Evolutionary conservation across 2,888 invertebrate genomes (phyloP).

Genomic region (Diplolepis rosae): DNA sequence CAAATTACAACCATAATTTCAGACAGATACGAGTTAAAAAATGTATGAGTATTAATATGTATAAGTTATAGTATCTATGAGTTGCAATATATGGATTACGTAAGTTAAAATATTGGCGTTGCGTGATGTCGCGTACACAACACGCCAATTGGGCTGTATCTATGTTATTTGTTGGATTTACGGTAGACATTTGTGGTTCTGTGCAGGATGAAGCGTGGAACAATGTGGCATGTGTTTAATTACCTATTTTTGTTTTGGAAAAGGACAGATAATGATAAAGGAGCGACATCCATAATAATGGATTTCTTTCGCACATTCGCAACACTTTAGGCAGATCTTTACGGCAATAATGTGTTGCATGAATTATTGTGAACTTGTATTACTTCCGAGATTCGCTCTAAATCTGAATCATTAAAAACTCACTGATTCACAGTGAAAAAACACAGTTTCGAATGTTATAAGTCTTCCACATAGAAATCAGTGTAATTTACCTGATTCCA

Average conservation of each 20-base stretch:
- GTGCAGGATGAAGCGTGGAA: slow-evolving; percentile 21
- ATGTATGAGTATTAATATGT: not conserved
- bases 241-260: slow-evolving; percentile 22
- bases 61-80: not conserved
- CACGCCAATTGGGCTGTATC: not conserved
- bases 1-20: not conserved
- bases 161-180: slow-evolving; percentile 17
- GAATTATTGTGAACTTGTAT: too few relatives aligned
- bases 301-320: slow-evolving; percentile 28
- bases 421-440: too few relatives aligned
- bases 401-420: too few relatives aligned
- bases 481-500: too few relatives aligned
- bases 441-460: too few relatives aligned
- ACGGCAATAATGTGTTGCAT: not conserved
- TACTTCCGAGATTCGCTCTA: too few relatives aligned
- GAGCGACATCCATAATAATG: slow-evolving; percentile 1
- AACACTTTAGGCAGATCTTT: slow-evolving; percentile 16
- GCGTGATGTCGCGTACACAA: slow-evolving; percentile 4
- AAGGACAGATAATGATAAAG: slow-evolving; percentile 14
- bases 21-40: not conserved
- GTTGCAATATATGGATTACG: not conserved
- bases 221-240: slow-evolving; percentile 18
- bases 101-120: slow-evolving; percentile 2
- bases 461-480: too few relatives aligned
- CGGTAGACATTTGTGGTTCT: slow-evolving; percentile 13